Evolutionary conservation across 2,888 invertebrate species (phyloP).

Genomic region (Polydrusus cervinus): DNA sequence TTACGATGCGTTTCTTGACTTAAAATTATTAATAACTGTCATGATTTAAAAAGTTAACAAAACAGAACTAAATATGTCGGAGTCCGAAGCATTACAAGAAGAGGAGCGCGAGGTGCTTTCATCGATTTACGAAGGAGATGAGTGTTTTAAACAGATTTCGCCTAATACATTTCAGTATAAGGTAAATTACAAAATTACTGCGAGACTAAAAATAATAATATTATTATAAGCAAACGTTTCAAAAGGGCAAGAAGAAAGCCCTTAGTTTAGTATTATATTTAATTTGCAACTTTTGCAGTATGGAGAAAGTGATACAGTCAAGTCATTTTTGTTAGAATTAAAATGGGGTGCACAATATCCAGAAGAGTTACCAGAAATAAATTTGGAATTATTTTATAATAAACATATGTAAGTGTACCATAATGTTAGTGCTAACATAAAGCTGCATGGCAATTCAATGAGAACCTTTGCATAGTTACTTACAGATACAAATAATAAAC

Average conservation of each 20-base stretch:
- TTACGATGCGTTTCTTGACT: background rate
- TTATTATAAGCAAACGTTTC: too few species aligned
- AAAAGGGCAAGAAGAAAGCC: background rate
- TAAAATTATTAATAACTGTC: background rate
- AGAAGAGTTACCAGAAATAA: conserved; percentile 84
- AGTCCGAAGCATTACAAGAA: conserved; percentile 78
- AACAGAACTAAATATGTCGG: conserved; percentile 29
- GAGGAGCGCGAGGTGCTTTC: conserved; percentile 93
- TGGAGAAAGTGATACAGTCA: conserved; percentile 83
- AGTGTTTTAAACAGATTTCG: conserved; percentile 86
- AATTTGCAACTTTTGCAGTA: conserved; percentile 75
- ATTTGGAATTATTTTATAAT: conserved; percentile 94
- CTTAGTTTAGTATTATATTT: conserved; percentile 25
- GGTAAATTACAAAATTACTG: conserved; percentile 73
- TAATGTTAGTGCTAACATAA: background rate
- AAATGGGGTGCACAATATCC: conserved; percentile 92
- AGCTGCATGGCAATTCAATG: too few species aligned
- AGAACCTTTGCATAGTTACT: too few species aligned
- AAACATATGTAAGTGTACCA: conserved; percentile 84
- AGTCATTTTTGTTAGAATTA: conserved; percentile 91
- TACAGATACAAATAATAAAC: too few species aligned
- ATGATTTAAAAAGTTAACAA: conserved; percentile 19
- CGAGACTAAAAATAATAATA: too few species aligned
- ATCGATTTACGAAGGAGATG: conserved; percentile 96
- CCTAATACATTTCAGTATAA: conserved; percentile 91